Conservation (phyloP, 2,797 vertebrate genomes). For the Lagorchestes hirsutus region DNA sequence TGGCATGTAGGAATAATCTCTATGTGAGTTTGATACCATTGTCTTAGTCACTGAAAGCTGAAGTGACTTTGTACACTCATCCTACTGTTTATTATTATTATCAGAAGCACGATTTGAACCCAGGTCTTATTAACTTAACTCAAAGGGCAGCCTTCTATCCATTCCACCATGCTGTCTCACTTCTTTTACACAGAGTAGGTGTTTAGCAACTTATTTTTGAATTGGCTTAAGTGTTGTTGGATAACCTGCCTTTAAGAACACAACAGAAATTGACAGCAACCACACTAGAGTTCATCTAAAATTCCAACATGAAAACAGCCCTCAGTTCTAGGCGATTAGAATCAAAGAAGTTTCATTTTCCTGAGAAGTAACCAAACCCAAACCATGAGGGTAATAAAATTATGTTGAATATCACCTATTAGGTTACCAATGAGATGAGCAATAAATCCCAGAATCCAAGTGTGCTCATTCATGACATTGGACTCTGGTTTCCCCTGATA, state of each 20-base stretch:
- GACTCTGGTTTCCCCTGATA: not conserved
- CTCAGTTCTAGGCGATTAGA: not conserved
- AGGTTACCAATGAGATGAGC: not conserved
- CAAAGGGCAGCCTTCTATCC: not conserved
- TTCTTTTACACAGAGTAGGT: not conserved
- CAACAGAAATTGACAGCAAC: not conserved
- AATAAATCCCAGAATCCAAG: not conserved
- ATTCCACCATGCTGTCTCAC: not conserved
- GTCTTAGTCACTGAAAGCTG: not conserved
- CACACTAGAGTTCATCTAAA: not conserved
- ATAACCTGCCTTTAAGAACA: not conserved
- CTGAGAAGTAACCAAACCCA: not conserved
- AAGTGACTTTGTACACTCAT: not conserved
- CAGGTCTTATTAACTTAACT: not conserved
- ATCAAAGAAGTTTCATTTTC: not conserved
- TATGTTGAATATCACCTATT: not conserved
- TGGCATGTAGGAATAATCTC: not conserved
- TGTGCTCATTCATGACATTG: not conserved
- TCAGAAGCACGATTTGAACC: not conserved
- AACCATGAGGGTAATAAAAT: not conserved
- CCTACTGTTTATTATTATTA: not conserved
- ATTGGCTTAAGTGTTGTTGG: not conserved
- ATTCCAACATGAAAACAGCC: not conserved
- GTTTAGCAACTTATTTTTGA: not conserved
- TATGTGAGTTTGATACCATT: not conserved